A percentile compares a stretch with the other conserved stretches of the same genome.
Evolutionary conservation across 2,888 invertebrate genomes (phyloP).

Genomic region (Dendrolimus houi): DNA sequence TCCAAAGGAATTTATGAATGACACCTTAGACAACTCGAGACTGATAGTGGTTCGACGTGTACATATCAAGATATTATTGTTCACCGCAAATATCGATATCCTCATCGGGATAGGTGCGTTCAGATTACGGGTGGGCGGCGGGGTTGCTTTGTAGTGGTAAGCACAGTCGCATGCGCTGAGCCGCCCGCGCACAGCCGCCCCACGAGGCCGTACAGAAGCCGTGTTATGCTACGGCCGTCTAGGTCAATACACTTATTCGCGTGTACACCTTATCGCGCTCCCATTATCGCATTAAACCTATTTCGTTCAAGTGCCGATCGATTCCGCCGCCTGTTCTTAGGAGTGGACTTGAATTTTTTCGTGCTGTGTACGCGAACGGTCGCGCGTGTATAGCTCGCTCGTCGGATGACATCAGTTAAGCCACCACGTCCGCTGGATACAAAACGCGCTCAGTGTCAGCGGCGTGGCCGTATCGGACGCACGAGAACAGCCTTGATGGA

Average conservation of each 20-base stretch:
- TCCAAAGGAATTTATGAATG: slow-evolving; percentile 56
- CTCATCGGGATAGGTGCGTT: slow-evolving; percentile 35
- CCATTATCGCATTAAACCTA: slow-evolving; percentile 71
- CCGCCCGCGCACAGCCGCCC: slow-evolving; percentile 62
- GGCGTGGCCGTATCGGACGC: slow-evolving; percentile 64
- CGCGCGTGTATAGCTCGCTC: slow-evolving; percentile 56
- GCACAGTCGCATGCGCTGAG: slow-evolving; percentile 64
- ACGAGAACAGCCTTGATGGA: slow-evolving; percentile 64
- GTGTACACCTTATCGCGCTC: slow-evolving; percentile 68
- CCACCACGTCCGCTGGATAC: slow-evolving; percentile 66
- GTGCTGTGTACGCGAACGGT: slow-evolving; percentile 53
- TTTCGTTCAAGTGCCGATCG: slow-evolving; percentile 66
- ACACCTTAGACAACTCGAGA: slow-evolving; percentile 28
- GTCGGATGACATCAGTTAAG: slow-evolving; percentile 75
- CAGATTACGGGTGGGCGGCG: slow-evolving; percentile 56
- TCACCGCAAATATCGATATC: slow-evolving; percentile 71
- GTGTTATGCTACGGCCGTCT: slow-evolving; percentile 50
- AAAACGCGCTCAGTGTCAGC: slow-evolving; percentile 69
- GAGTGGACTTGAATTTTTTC: slow-evolving; percentile 53
- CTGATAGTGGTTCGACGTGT: slow-evolving; percentile 44
- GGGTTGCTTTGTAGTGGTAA: slow-evolving; percentile 51
- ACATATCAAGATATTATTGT: slow-evolving; percentile 40
- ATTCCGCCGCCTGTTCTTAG: slow-evolving; percentile 37
- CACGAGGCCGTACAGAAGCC: slow-evolving; percentile 62
- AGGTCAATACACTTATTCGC: slow-evolving; percentile 71